phyloP scores from a whole-genome alignment of 2,797 vertebrate genomes.

The Trachurus trachurus region DNA sequence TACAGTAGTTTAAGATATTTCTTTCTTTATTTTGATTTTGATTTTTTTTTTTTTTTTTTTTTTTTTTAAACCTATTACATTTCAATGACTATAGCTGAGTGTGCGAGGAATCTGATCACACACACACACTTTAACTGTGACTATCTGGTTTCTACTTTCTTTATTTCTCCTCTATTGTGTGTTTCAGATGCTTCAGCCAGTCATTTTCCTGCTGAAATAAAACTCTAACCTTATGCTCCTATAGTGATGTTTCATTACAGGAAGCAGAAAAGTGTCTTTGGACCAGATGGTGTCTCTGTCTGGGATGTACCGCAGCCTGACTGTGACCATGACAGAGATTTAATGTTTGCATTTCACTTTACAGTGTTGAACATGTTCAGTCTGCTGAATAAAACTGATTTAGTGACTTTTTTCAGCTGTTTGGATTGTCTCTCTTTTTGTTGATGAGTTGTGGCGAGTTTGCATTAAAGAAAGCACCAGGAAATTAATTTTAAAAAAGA shows the following conservation, averaged over 20 bases:
- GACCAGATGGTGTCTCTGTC: background rate
- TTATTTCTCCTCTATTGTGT: background rate
- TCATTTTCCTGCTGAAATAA: slow-evolving; percentile 23
- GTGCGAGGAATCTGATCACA: background rate
- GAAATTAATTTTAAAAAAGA: background rate
- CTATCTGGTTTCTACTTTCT: background rate
- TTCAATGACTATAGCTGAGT: background rate
- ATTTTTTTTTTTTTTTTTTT: no score
- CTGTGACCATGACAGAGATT: background rate
- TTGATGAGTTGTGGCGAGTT: background rate
- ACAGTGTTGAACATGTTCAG: slow-evolving; percentile 1
- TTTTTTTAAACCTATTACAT: background rate
- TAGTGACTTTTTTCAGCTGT: background rate
- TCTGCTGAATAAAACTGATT: slow-evolving; percentile 41
- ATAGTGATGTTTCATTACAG: background rate
- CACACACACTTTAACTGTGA: background rate
- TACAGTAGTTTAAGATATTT: background rate
- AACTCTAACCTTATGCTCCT: background rate
- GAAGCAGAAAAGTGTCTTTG: slow-evolving; percentile 1
- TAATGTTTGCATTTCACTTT: background rate
- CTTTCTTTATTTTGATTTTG: background rate
- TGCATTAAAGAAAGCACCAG: no score
- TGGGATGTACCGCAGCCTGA: background rate
- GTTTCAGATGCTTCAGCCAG: slow-evolving; percentile 3
- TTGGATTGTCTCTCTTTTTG: background rate